phyloP scores from a whole-genome alignment of 2,797 vertebrate genomes.

The Enoplosus armatus region DNA sequence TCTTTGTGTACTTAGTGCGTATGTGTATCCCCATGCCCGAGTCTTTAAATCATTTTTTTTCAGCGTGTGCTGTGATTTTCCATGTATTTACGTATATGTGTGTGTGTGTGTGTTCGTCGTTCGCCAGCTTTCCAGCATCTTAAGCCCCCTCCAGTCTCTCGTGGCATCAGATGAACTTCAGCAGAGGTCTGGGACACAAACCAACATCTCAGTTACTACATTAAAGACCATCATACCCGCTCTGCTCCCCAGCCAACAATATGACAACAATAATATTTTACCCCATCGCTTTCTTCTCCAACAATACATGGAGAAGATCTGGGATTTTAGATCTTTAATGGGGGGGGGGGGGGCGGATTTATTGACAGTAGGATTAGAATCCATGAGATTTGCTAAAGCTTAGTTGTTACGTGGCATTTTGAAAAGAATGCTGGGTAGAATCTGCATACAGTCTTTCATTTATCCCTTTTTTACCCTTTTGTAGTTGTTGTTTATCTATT shows the following conservation, averaged over 20 bases:
- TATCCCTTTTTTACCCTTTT: background rate
- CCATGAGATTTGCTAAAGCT: conserved; percentile 24
- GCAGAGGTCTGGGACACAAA: conserved; percentile 59
- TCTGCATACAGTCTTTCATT: conserved; percentile 3
- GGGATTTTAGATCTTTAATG: conserved; percentile 18
- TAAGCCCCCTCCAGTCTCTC: conserved; percentile 38
- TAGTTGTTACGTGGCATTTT: conserved; percentile 35
- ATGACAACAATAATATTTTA: conserved; percentile 58
- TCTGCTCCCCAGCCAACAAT: conserved; percentile 48
- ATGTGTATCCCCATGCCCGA: background rate
- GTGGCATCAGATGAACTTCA: conserved; percentile 56
- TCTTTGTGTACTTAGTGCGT: background rate
- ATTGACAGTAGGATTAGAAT: conserved; percentile 39
- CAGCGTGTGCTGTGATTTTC: background rate
- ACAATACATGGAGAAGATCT: conserved; percentile 16
- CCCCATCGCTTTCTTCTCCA: conserved; percentile 22
- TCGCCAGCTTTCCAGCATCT: conserved; percentile 52
- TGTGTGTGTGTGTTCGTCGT: background rate
- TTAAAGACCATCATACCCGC: conserved; percentile 35
- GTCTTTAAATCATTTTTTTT: background rate
- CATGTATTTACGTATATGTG: conserved; percentile 4
- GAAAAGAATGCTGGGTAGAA: background rate
- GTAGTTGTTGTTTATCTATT: background rate
- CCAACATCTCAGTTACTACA: conserved; percentile 47
- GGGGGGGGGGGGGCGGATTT: background rate